Base-by-base conservation (phyloP, 2,888 invertebrate genomes). In the Sminthurides aquaticus region DNA sequence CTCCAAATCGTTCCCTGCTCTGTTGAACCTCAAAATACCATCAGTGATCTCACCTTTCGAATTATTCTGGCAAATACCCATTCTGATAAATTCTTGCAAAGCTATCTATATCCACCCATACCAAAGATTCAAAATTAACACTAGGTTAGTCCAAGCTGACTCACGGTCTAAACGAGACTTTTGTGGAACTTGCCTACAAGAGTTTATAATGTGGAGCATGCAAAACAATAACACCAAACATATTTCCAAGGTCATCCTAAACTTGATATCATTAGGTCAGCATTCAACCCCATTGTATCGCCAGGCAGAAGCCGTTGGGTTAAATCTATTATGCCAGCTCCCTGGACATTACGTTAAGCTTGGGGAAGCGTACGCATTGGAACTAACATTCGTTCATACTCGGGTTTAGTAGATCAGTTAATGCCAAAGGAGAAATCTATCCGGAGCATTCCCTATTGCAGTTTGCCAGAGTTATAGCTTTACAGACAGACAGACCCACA, bases 1-100 rank as follows among this genome's bases (percentile, higher is more conserved):
- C 77, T 84, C 69, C 87, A 88, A 79, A 76, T 87, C 27, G 84
- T 85, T 68, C 88, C 86, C 76, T 89, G 86, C 84, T 84, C 86
- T 74, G 84, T 87, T 0, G 79, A 78, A 1, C 20, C n/a, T 3
- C 28, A 62, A 22, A 66, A 65, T 56, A 34, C 54, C 1, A 67
- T 71, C 56, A 68, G 64, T 20, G 60, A 64, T 5, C 52, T 55
- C 18, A 57, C 69, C n/a, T 24, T 72, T 22, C 64, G 66, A 8
- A 49, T 69, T 22, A 64, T 74, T 48, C 64, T 67, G 62, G 71
- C 72, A 67, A 62, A 25, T 22, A 24, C 5, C 43, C n/a, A 11
- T 15, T 28, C 57, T 57, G 24, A n/a, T 22, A 43, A 43, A 11
- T 43, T 43, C 18, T 15, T 22, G 20, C 54, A 24, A 8, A n/a